Percentiles rank a stretch among this genome's conserved stretches.
phyloP scores from a whole-genome alignment of 2,888 invertebrate genomes.

The Romanomermis culicivorax region DNA sequence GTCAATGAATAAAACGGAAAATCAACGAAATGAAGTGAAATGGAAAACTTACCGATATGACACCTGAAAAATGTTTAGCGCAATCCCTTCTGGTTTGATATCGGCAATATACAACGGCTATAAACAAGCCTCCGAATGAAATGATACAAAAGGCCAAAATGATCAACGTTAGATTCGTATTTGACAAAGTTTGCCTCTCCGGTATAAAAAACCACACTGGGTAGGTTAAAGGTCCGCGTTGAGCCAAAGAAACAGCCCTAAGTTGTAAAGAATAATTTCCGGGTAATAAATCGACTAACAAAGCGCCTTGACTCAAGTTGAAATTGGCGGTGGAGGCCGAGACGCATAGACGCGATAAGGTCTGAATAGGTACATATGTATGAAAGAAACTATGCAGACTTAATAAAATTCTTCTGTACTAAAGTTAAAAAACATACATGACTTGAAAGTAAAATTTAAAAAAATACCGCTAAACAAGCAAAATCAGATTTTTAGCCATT shows the following conservation, averaged over 20 bases:
- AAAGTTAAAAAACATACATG: too few relatives aligned
- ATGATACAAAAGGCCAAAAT: not conserved
- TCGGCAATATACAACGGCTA: too few relatives aligned
- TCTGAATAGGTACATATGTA: not conserved
- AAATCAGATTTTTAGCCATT: too few relatives aligned
- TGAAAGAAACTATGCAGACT: too few relatives aligned
- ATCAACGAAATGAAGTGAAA: too few relatives aligned
- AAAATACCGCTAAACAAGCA: too few relatives aligned
- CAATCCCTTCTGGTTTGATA: too few relatives aligned
- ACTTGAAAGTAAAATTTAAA: too few relatives aligned
- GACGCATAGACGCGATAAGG: not conserved
- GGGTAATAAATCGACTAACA: slow-evolving; percentile 31
- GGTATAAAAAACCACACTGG: not conserved
- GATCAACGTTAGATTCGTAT: not conserved
- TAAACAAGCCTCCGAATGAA: not conserved
- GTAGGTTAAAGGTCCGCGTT: not conserved
- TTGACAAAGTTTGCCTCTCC: not conserved
- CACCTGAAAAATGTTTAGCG: too few relatives aligned
- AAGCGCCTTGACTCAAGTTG: not conserved
- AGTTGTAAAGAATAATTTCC: slow-evolving; percentile 64
- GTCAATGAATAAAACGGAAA: too few relatives aligned
- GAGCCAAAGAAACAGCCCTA: slow-evolving; percentile 46
- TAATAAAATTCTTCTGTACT: too few relatives aligned
- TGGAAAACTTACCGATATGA: too few relatives aligned
- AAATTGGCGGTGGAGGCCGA: not conserved